Conservation (phyloP, 1,140 invertebrate genomes). For the Anastrepha ludens region DNA sequence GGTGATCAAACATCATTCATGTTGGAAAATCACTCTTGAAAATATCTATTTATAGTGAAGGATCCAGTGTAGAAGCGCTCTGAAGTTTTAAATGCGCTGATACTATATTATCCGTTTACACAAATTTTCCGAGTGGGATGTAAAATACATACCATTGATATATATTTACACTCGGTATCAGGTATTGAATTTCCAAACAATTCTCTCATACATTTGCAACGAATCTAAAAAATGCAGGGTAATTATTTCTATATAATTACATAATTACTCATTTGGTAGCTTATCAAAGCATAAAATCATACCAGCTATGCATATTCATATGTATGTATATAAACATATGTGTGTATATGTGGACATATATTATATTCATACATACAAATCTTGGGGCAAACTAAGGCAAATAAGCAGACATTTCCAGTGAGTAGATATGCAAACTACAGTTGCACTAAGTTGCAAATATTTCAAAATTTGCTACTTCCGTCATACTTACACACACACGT, state of each 20-base stretch:
- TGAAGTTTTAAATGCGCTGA: too few species aligned
- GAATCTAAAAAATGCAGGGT: not conserved
- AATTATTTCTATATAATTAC: not conserved
- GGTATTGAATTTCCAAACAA: not conserved
- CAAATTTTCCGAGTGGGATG: too few species aligned
- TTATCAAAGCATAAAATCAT: not conserved
- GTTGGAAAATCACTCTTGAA: too few species aligned
- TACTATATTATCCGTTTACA: too few species aligned
- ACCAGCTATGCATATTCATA: not conserved
- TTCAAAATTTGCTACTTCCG: not conserved
- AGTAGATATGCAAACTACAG: not conserved
- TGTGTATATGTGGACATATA: too few species aligned
- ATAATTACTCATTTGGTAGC: not conserved
- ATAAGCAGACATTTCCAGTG: not conserved
- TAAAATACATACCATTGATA: not conserved
- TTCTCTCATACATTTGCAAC: not conserved
- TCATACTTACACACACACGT: too few species aligned
- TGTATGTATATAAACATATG: not conserved
- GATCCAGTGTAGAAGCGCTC: too few species aligned
- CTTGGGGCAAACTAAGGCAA: not conserved
- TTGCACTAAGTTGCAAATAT: not conserved
- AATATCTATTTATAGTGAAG: too few species aligned
- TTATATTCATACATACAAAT: not conserved
- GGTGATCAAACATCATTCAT: too few species aligned
- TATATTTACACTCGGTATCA: not conserved